phyloP scores from a whole-genome alignment of 2,113 vertebrate genomes.

The Triplophysa rosa region DNA sequence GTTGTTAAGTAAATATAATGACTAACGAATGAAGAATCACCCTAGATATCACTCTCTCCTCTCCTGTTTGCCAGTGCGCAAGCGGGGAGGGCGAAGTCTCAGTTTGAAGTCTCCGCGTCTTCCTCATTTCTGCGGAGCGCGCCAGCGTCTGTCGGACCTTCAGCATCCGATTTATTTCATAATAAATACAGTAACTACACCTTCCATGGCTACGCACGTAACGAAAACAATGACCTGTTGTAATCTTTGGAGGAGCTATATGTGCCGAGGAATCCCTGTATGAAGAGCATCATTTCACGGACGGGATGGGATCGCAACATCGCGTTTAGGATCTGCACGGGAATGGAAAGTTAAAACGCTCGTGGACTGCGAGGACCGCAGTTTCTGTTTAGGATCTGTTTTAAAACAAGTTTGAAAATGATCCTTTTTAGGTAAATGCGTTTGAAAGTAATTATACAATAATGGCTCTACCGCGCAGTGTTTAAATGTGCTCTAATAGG shows the following conservation, averaged over 20 bases:
- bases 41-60: neutral
- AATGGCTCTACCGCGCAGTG: neutral
- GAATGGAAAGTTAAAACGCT: conserved; percentile 33
- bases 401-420: conserved; percentile 26
- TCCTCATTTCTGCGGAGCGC: conserved; percentile 12
- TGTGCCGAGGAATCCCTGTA: neutral
- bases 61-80: conserved; percentile 8
- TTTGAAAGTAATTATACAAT: neutral
- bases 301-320: conserved; percentile 23
- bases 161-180: neutral
- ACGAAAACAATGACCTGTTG: conserved; percentile 27
- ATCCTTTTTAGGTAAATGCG: neutral
- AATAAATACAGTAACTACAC: neutral
- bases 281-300: conserved; percentile 19
- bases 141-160: neutral
- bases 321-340: conserved; percentile 17
- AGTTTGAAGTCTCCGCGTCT: conserved; percentile 50
- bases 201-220: neutral
- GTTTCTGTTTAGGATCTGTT: neutral
- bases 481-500: neutral
- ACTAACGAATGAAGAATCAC: neutral
- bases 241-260: neutral
- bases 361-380: neutral
- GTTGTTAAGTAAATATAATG: neutral
- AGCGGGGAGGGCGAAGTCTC: conserved; percentile 46